phyloP scores from a whole-genome alignment of 1,140 invertebrate species.

The Drosophila nebulosa region DNA sequence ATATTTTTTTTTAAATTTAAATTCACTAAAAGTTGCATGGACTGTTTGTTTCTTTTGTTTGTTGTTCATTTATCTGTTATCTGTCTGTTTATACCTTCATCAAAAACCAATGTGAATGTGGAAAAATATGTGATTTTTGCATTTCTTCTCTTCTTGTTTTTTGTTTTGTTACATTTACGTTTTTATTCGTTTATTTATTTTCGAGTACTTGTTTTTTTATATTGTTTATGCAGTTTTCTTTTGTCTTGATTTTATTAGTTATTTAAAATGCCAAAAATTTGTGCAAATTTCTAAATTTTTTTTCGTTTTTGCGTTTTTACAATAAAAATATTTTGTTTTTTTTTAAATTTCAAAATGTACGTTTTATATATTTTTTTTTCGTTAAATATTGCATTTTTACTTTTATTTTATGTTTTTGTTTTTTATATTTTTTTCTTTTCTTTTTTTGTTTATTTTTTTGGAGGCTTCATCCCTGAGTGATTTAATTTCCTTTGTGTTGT shows the following conservation, averaged over 20 bases:
- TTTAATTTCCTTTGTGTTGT: slow-evolving; percentile 79
- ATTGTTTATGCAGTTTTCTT: slow-evolving; percentile 41
- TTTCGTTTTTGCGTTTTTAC: slow-evolving; percentile 26
- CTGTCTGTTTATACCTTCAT: slow-evolving; percentile 20
- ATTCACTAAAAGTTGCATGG: slow-evolving; percentile 78
- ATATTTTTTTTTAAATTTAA: slow-evolving; percentile 57
- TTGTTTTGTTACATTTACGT: slow-evolving; percentile 17
- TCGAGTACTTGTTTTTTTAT: slow-evolving; percentile 36
- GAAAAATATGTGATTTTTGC: slow-evolving; percentile 10
- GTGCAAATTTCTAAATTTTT: slow-evolving; percentile 74
- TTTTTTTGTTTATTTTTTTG: slow-evolving; percentile 69
- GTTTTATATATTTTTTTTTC: slow-evolving; percentile 40
- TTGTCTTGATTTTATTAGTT: slow-evolving; percentile 39
- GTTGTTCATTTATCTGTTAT: slow-evolving; percentile 13
- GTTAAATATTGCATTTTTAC: slow-evolving; percentile 77
- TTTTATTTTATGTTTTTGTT: slow-evolving; percentile 37
- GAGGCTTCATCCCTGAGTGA: slow-evolving; percentile 79
- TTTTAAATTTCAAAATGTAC: slow-evolving; percentile 75
- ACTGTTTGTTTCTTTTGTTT: slow-evolving; percentile 42
- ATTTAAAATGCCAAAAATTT: slow-evolving; percentile 79
- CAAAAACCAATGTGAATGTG: slow-evolving; percentile 5
- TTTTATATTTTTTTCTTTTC: slow-evolving; percentile 22
- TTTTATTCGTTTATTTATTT: slow-evolving; percentile 30
- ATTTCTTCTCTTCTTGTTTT: slow-evolving; percentile 13
- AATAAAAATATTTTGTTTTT: slow-evolving; percentile 20